Percentiles rank a stretch among this genome's conserved stretches.
Evolutionary conservation across 2,888 invertebrate genomes (phyloP).

Genomic region (Nomada ruficornis): DNA sequence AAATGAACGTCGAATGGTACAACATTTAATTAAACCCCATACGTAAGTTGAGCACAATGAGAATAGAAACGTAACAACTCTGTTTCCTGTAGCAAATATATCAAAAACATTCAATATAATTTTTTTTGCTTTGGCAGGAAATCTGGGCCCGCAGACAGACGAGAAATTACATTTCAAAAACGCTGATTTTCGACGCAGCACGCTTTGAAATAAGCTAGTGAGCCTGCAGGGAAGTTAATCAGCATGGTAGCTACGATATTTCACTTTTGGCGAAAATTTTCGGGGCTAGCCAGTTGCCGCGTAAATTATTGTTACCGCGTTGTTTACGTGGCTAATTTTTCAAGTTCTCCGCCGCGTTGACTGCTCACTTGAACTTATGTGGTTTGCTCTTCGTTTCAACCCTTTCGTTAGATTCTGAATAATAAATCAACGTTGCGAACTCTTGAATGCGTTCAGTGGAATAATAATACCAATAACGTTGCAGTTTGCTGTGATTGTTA

Average conservation of each 20-base stretch:
- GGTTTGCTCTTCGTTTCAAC: neutral
- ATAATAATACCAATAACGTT: neutral
- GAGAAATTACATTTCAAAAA: constrained; percentile 20
- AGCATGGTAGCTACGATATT: constrained; percentile 23
- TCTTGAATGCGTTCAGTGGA: neutral
- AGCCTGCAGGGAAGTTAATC: constrained; percentile 20
- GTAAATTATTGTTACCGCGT: constrained; percentile 33
- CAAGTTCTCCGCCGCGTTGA: neutral
- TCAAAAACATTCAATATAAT: neutral
- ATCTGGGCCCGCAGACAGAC: too few species aligned
- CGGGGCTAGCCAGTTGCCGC: neutral
- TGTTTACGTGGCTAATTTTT: constrained; percentile 40
- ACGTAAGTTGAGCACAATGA: constrained; percentile 43
- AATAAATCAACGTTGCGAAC: neutral
- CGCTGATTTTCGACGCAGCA: constrained; percentile 9
- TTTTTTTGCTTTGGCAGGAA: neutral
- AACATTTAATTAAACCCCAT: constrained; percentile 44
- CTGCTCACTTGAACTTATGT: constrained; percentile 17
- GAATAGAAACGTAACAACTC: constrained; percentile 31
- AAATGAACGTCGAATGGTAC: too few species aligned
- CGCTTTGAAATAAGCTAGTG: neutral
- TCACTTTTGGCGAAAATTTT: constrained; percentile 24
- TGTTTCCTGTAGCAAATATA: neutral
- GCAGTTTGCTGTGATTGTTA: neutral
- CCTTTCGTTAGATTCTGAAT: constrained; percentile 1